A percentile compares a stretch with the other conserved stretches of the same genome.
phyloP scores from a whole-genome alignment of 2,888 invertebrate species.

The Sesamia inferens region DNA sequence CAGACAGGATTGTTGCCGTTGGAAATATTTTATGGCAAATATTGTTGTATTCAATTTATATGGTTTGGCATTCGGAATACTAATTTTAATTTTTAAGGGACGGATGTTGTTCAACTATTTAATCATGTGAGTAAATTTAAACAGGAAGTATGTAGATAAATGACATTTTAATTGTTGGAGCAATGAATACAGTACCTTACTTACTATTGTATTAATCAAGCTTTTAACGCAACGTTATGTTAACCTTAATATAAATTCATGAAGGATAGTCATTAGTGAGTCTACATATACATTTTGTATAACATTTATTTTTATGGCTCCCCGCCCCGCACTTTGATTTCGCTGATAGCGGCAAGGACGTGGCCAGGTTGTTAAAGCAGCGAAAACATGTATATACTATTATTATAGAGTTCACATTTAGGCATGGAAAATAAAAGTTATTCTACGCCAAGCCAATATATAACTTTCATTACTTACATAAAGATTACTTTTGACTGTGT shows the following conservation, averaged over 20 bases:
- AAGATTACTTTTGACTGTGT: neutral
- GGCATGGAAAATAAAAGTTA: neutral
- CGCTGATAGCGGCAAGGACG: neutral
- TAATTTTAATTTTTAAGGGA: neutral
- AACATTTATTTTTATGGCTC: neutral
- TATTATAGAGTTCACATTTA: neutral
- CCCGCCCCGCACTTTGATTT: neutral
- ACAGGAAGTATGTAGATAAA: neutral
- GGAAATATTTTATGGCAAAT: conserved; percentile 7
- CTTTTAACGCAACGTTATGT: neutral
- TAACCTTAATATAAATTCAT: neutral
- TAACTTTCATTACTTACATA: neutral
- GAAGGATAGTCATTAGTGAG: neutral
- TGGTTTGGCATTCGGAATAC: neutral
- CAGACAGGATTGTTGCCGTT: neutral
- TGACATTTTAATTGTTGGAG: neutral
- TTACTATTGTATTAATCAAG: neutral
- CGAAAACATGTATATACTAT: neutral
- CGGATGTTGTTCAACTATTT: neutral
- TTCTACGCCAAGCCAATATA: no score
- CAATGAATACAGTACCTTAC: neutral
- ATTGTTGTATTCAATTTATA: neutral
- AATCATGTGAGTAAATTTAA: neutral
- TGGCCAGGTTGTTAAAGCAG: neutral
- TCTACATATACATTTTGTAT: neutral